Conservation (phyloP, 2,888 invertebrate genomes). For the Phania funesta region DNA sequence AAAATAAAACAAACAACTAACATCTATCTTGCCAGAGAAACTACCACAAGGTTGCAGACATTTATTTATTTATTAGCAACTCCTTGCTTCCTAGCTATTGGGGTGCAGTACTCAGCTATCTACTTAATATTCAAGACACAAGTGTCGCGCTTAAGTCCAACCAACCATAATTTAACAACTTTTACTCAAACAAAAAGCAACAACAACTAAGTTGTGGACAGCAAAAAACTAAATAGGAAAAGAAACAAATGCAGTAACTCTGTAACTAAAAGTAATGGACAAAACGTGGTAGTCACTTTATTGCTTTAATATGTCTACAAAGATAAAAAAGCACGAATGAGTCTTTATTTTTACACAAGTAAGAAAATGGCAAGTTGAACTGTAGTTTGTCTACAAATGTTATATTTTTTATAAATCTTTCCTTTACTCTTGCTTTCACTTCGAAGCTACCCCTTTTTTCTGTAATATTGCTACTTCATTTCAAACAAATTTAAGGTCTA, state of each 20-base stretch:
- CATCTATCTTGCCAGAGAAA: background rate
- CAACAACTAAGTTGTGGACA: background rate
- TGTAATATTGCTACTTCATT: conserved; percentile 45
- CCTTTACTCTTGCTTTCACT: background rate
- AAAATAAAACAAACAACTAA: background rate
- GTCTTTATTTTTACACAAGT: too few relatives aligned
- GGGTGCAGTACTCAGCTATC: conserved; percentile 23
- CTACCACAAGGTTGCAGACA: conserved; percentile 41
- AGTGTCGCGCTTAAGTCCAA: conserved; percentile 63
- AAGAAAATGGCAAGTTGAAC: too few relatives aligned
- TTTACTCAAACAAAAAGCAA: conserved; percentile 41
- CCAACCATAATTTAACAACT: conserved; percentile 62
- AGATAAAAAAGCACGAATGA: too few relatives aligned
- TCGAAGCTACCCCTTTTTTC: conserved; percentile 13
- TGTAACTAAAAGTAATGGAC: conserved; percentile 48
- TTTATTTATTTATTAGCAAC: conserved; percentile 55
- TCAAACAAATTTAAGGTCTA: conserved; percentile 11
- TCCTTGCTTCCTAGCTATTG: background rate
- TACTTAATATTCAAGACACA: conserved; percentile 62
- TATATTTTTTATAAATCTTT: background rate
- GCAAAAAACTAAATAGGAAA: background rate
- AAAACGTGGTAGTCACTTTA: conserved; percentile 48
- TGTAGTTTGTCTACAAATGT: too few relatives aligned
- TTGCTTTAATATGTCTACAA: conserved; percentile 36
- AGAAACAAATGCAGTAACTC: conserved; percentile 7